Evolutionary conservation across 2,888 invertebrate species (phyloP), one percentile per base, ranked within the genome.

Genomic region (Campoletis raptor): DNA sequence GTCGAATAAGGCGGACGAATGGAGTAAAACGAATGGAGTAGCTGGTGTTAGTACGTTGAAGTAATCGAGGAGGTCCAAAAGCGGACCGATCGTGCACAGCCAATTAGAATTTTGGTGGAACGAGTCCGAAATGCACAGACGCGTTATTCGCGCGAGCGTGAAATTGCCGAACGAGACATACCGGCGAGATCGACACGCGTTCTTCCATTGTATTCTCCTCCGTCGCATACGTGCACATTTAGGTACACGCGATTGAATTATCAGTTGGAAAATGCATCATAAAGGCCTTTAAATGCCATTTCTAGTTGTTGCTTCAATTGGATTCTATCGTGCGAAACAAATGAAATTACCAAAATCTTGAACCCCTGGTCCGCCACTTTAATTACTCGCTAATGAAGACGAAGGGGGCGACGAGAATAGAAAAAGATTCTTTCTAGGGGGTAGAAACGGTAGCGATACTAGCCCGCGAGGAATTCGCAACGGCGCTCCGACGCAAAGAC

Each of bases 311-410:
- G 12, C 10, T 12, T 18, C 1, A 18, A 18, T 18, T 5, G 3
- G 48, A 48, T 48, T 48, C 48, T 48, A 18, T 48, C 48, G 18
- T 5, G 48, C 15, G 5, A 18, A 48, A 48, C 4, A 18, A 48
- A 48, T 18, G 74, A 45, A 18, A 61, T 61, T n/a, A 54, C 72
- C 67, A 61, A 73, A 81, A 57, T 52, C 72, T 45, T 30, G 64
- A 30, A 12, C 3, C 15, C 30, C 12, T 30, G 30, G 2, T 30
- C 24, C 10, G 54, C 76, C 87, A 78, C 81, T 79, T 89, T 88
- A 85, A 86, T 87, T 86, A 87, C 85, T 81, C 84, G 74, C 83
- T 88, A 81, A 85, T 84, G 85, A 76, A 82, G 87, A 85, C 88
- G 82, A 89, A 85, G 87, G 85, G 82, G 83, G 66, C 61, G 30